phyloP scores from a whole-genome alignment of 2,113 vertebrate species.

The Eidolon helvum region DNA sequence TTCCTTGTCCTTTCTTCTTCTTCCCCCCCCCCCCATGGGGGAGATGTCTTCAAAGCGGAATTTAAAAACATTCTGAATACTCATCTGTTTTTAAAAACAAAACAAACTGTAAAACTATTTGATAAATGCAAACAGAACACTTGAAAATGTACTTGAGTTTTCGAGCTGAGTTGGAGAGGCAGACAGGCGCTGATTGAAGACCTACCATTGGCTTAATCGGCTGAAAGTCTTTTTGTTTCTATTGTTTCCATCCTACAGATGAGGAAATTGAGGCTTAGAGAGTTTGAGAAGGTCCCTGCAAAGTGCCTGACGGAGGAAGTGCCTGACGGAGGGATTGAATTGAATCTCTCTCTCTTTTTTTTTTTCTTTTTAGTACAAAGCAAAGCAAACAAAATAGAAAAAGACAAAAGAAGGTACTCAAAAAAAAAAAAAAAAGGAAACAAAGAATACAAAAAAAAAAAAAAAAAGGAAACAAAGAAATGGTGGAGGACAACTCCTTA shows the following conservation, averaged over 20 bases:
- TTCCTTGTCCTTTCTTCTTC: not conserved
- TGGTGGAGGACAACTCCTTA: not conserved
- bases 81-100: not conserved
- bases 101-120: not conserved
- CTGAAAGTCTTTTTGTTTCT: not conserved
- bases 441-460: too few species aligned
- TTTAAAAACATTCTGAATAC: not conserved
- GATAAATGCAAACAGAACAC: not conserved
- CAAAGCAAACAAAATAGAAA: not conserved
- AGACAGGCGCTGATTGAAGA: not conserved
- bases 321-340: not conserved
- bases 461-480: not conserved
- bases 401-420: not conserved
- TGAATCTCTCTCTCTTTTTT: not conserved
- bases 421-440: too few species aligned
- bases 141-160: not conserved
- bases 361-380: not conserved
- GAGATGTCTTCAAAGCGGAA: slow-evolving; percentile 20
- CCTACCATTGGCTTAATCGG: not conserved
- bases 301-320: too few species aligned
- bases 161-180: not conserved
- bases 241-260: not conserved
- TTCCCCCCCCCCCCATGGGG: not conserved
- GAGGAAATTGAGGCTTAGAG: not conserved
- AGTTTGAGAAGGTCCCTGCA: not conserved